Evolutionary conservation across 2,888 invertebrate genomes (phyloP).

Genomic region (Stegana nigrithorax): DNA sequence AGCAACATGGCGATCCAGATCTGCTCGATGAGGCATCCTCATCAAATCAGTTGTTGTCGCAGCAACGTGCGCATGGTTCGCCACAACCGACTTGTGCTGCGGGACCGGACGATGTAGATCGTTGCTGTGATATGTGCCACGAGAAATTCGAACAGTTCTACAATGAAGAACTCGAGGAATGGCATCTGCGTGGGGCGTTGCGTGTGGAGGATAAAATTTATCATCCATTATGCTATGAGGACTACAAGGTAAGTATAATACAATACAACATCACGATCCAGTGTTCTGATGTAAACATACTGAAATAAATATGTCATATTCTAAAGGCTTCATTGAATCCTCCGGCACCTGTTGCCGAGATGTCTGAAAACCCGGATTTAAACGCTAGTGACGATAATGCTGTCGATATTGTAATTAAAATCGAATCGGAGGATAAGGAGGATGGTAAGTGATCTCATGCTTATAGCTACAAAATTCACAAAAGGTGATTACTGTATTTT

Average conservation of each 20-base stretch:
- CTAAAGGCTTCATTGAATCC: constrained; percentile 59
- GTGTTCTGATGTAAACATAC: not conserved
- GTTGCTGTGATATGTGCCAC: constrained; percentile 87
- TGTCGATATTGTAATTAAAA: constrained; percentile 60
- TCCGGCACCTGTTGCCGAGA: constrained; percentile 36
- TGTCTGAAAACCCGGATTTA: constrained; percentile 36
- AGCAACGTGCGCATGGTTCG: constrained; percentile 71
- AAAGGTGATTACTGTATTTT: not conserved
- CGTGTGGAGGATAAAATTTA: constrained; percentile 81
- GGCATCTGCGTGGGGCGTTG: constrained; percentile 91
- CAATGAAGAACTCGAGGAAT: constrained; percentile 97
- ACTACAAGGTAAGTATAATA: constrained; percentile 76
- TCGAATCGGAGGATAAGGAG: constrained; percentile 50
- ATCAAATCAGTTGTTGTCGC: too few species aligned
- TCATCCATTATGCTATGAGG: constrained; percentile 91
- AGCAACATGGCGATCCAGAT: constrained; percentile 70
- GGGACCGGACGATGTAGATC: constrained; percentile 74
- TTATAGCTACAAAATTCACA: not conserved
- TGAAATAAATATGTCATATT: constrained; percentile 10
- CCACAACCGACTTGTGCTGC: constrained; percentile 80
- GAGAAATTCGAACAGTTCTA: constrained; percentile 96
- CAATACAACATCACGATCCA: not conserved
- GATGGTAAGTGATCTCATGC: constrained; percentile 39
- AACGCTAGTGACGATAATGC: constrained; percentile 62
- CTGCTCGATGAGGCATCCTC: constrained; percentile 72